A percentile compares a stretch with the other conserved stretches of the same genome.
These are phyloP conservation scores for Microtus oregoni DNA, from an alignment of 2,113 vertebrate genomes.

Conservation along the genomic window DNA sequence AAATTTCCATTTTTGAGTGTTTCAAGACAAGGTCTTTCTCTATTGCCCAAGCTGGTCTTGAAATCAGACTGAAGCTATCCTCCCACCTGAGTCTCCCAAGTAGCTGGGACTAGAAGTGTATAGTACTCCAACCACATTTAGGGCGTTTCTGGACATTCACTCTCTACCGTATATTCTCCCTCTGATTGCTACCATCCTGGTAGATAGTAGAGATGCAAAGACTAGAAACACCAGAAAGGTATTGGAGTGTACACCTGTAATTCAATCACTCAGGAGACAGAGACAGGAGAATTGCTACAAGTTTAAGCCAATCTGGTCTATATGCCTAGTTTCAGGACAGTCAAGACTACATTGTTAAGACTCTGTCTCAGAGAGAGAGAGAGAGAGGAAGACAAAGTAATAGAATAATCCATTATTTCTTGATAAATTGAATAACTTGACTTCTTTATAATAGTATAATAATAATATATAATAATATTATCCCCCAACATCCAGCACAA, in stretches of 20 bases:
- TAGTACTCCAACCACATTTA: background rate
- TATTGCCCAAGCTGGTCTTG: background rate
- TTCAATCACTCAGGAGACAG: background rate
- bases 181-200: background rate
- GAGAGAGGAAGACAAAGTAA: rapidly evolving
- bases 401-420: background rate
- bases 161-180: background rate
- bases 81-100: background rate
- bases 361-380: background rate
- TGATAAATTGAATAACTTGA: slow-evolving; percentile 33
- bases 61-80: background rate
- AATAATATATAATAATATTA: background rate
- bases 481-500: background rate
- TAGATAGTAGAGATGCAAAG: background rate
- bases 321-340: background rate
- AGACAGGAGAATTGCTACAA: background rate
- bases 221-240: background rate
- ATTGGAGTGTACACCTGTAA: background rate
- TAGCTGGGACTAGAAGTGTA: background rate
- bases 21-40: background rate
- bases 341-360: background rate
- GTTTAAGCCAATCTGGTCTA: background rate
- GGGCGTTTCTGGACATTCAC: slow-evolving; percentile 29
- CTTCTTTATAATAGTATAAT: background rate
- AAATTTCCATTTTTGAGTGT: background rate